Evolutionary conservation across 2,797 vertebrate species (phyloP), one percentile per base, ranked within the genome.

Genomic region (Mormyrops boulengeri): DNA sequence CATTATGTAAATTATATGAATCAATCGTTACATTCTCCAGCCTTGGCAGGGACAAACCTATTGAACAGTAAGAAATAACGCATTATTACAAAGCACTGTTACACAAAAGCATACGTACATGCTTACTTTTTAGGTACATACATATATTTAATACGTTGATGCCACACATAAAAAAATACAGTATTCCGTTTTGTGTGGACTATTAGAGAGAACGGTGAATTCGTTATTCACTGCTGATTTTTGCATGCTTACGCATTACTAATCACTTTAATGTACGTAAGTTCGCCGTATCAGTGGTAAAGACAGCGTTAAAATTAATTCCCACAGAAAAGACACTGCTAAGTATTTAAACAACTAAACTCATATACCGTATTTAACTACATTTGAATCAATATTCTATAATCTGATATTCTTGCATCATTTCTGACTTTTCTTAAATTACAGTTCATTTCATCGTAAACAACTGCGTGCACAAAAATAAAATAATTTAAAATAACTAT

Each of bases 1-100:
- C 87, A 88, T 60, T 88, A 30, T 69, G 57, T 44, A 88, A 53
- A 47, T 88, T 88, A 22, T 22, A 22, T 3, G 87, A 88, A 12
- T 66, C 55, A 4, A 88, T 47, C 9, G 38, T 66, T 38, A 66
- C 87, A 69, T 66, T 62, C n/a, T 47, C 38, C 44, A 57, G 41
- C 5, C 57, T 47, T 44, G 57, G 60, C 41, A 88, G 60, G 5
- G 38, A 49, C n/a, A 44, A 26, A 12, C 34, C 87, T 88, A 19
- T 66, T 47, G 41, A 34, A 38, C 2, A 87, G 49, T 60, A 55
- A 87, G 26, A 55, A 34, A 19, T 11, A 55, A 87, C 52, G 6
- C 38, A 22, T 44, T 80, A 80, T 41, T 44, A 80, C 38, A 80
- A 44, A 80, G 38, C 38, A 44, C 14, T 80, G 73, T 38, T 38